Evolutionary conservation across 2,888 invertebrate genomes (phyloP).

Genomic region (Sinohyriopsis cumingii): DNA sequence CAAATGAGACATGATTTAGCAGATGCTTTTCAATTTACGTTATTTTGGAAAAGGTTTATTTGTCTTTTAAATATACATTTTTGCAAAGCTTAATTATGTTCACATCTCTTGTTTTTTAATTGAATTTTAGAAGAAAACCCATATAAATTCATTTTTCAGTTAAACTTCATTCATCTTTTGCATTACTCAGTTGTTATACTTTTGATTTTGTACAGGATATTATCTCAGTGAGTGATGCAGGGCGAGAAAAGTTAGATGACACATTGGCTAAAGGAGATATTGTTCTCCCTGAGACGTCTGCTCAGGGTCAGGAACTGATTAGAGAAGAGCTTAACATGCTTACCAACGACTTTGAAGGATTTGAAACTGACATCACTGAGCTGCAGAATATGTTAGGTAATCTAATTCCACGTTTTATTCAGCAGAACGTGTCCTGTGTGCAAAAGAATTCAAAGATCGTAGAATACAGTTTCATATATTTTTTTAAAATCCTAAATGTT

Average conservation of each 20-base stretch:
- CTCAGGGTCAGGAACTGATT: slow-evolving; percentile 83
- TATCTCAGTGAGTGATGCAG: slow-evolving; percentile 84
- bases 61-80: too few relatives aligned
- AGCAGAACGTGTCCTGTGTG: background rate
- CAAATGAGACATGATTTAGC: too few relatives aligned
- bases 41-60: too few relatives aligned
- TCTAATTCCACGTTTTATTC: slow-evolving; percentile 1
- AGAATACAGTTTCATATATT: background rate
- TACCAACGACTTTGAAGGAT: slow-evolving; percentile 57
- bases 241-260: slow-evolving; percentile 83
- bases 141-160: too few relatives aligned
- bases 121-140: too few relatives aligned
- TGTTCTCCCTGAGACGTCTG: slow-evolving; percentile 80
- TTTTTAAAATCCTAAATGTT: too few relatives aligned
- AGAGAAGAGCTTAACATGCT: slow-evolving; percentile 61
- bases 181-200: background rate
- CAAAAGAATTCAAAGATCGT: background rate
- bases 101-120: too few relatives aligned
- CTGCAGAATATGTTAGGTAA: slow-evolving; percentile 52
- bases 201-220: slow-evolving; percentile 76
- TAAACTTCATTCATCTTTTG: too few relatives aligned
- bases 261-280: slow-evolving; percentile 82
- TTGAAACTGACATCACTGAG: slow-evolving; percentile 55
- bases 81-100: too few relatives aligned
- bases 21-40: too few relatives aligned